phyloP scores from a whole-genome alignment of 1,140 invertebrate genomes.

The Bursaphelenchus mucronatus region DNA sequence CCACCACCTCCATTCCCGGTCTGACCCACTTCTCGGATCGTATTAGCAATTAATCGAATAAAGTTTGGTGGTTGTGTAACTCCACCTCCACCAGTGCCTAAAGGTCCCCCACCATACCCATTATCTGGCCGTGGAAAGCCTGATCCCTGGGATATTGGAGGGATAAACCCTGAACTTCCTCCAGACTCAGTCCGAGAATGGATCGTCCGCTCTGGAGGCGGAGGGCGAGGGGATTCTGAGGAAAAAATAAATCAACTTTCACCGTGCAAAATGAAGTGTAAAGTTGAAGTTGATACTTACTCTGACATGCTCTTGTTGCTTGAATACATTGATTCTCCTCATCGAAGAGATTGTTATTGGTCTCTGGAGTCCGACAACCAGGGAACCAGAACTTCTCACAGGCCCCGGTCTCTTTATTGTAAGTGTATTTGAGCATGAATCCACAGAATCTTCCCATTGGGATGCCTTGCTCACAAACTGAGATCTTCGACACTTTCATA shows the following conservation, averaged over 20 bases:
- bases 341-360: slow-evolving; percentile 57
- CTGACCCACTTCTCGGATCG: slow-evolving; percentile 42
- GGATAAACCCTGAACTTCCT: neutral
- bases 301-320: slow-evolving; percentile 40
- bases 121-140: neutral
- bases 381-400: slow-evolving; percentile 57
- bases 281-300: slow-evolving; percentile 31
- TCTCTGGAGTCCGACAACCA: slow-evolving; percentile 52
- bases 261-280: neutral
- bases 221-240: slow-evolving; percentile 30
- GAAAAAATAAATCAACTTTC: slow-evolving; percentile 15
- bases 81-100: slow-evolving; percentile 5
- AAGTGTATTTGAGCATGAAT: slow-evolving; percentile 51
- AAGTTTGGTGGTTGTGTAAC: slow-evolving; percentile 45
- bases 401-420: slow-evolving; percentile 44
- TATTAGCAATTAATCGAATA: slow-evolving; percentile 45
- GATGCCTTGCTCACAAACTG: slow-evolving; percentile 45
- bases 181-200: neutral
- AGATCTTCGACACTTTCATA: neutral
- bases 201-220: slow-evolving; percentile 15
- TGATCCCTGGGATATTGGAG: neutral
- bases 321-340: slow-evolving; percentile 34
- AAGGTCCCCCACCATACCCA: slow-evolving; percentile 20
- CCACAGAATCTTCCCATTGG: slow-evolving; percentile 54
- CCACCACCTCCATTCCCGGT: slow-evolving; percentile 22